Percentiles rank a stretch among this genome's conserved stretches.
Conservation (phyloP, 2,113 vertebrate genomes). For the Stigmatopora nigra region DNA sequence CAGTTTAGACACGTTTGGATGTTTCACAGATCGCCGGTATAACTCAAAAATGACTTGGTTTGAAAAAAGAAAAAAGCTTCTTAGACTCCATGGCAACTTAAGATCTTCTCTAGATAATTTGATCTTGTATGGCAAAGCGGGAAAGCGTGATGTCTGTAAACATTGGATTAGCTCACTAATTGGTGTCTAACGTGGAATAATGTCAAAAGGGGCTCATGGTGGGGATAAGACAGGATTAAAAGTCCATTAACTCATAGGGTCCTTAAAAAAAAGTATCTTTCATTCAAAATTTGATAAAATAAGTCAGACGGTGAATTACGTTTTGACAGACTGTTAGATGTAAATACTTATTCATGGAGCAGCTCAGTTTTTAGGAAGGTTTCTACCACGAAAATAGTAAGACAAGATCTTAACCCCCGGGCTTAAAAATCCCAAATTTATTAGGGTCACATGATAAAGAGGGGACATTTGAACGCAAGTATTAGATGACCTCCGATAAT, state of each 20-base stretch:
- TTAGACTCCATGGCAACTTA: slow-evolving; percentile 45
- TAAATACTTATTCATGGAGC: too few species aligned
- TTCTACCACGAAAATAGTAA: too few species aligned
- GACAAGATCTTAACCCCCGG: too few species aligned
- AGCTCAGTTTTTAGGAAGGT: too few species aligned
- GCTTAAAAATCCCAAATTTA: too few species aligned
- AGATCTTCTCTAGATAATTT: slow-evolving; percentile 35
- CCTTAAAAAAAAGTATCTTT: too few species aligned
- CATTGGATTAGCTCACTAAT: slow-evolving; percentile 12
- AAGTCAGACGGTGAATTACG: too few species aligned
- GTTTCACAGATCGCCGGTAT: slow-evolving; percentile 48
- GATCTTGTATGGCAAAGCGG: slow-evolving; percentile 20
- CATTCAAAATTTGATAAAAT: too few species aligned
- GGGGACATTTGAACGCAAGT: too few species aligned
- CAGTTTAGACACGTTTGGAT: slow-evolving; percentile 52
- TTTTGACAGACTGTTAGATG: too few species aligned
- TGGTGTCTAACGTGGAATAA: slow-evolving; percentile 3
- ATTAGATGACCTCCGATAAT: too few species aligned
- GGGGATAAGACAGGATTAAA: background rate
- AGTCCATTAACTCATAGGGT: background rate
- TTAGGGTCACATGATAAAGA: too few species aligned
- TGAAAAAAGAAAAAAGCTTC: slow-evolving; percentile 62
- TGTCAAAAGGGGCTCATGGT: slow-evolving; percentile 9
- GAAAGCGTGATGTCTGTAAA: slow-evolving; percentile 10
- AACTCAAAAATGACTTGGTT: slow-evolving; percentile 42